Evolutionary conservation across 2,797 vertebrate species (phyloP).

Genomic region (Lutjanus campechanus): DNA sequence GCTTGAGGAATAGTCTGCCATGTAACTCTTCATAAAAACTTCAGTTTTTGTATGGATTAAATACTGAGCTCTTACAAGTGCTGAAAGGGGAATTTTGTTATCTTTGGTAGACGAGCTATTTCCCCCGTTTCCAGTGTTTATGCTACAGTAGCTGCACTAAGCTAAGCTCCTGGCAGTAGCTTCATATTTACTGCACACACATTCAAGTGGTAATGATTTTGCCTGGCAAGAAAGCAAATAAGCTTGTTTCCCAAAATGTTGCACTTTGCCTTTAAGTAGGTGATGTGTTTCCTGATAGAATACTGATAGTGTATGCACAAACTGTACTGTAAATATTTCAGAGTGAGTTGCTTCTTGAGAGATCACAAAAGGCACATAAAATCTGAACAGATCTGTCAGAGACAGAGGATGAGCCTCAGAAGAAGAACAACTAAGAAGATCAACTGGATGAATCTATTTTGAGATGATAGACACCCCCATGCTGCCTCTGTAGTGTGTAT

Average conservation of each 20-base stretch:
- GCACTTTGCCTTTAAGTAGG: background rate
- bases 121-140: too few species aligned
- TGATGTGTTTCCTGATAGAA: background rate
- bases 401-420: slow-evolving; percentile 17
- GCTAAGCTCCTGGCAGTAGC: too few species aligned
- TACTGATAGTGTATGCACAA: background rate
- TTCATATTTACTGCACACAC: too few species aligned
- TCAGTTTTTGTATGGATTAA: too few species aligned
- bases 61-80: too few species aligned
- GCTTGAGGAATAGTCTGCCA: background rate
- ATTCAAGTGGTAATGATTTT: too few species aligned
- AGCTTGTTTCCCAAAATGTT: slow-evolving; percentile 7
- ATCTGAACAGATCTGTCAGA: slow-evolving; percentile 43
- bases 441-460: slow-evolving; percentile 37
- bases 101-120: too few species aligned
- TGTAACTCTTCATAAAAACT: too few species aligned
- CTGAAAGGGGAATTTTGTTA: too few species aligned
- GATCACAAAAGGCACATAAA: slow-evolving; percentile 19
- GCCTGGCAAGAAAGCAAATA: background rate
- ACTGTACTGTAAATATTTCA: slow-evolving; percentile 9
- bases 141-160: too few species aligned
- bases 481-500: slow-evolving; percentile 5
- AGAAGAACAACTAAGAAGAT: slow-evolving; percentile 31
- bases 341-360: slow-evolving; percentile 7
- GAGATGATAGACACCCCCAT: slow-evolving; percentile 17